Base-by-base conservation (phyloP, 53 echinoderm and acorn worm genomes). In the Astropecten irregularis region DNA sequence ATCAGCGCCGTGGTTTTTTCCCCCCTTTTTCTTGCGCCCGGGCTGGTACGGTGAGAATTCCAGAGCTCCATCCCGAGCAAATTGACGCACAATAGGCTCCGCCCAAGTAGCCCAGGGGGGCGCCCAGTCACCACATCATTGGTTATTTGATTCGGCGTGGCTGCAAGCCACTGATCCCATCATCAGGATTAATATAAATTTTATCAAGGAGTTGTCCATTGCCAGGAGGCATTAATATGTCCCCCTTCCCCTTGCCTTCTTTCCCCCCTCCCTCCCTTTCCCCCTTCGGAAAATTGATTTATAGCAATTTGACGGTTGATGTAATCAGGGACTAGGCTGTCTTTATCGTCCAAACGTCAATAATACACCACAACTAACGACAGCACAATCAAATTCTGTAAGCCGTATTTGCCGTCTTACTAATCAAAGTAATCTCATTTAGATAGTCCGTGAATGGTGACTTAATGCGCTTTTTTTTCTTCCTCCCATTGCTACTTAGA, bases 321-420 rank as follows among this genome's bases (percentile, higher is more conserved):
- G 70, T 35, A 84, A 84, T 84, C 68, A 69, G 84, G 70, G 69
- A 54, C 69, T 49, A 39, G 70, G 69, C 68, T 70, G 84, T 70
- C 84, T 84, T 84, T 84, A 84, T 84, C 69, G 66, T 84, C 69
- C 44, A 36, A 84, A 84, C 40, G 71, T 84, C 84, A 84, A 84
- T 84, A 84, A 84, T 84, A 84, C 69, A 84, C 52, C 54, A 84
- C 69, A 84, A 84, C 69, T 84, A 69, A 68, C 58, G 84, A 55
- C 44, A 32, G 84, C 69, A 84, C 84, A 84, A 84, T 84, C 69
- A 84, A 70, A 84, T 84, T 84, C 60, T 84, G 84, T 83, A 68
- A 84, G 56, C 69, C 58, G 39, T 68, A 83, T 83, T 84, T 84
- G 70, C 84, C 59, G 50, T 69, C 69, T 56, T 29, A 69, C 79